Base-by-base conservation (phyloP, 2,797 vertebrate genomes). In the Arnoldichthys spilopterus region DNA sequence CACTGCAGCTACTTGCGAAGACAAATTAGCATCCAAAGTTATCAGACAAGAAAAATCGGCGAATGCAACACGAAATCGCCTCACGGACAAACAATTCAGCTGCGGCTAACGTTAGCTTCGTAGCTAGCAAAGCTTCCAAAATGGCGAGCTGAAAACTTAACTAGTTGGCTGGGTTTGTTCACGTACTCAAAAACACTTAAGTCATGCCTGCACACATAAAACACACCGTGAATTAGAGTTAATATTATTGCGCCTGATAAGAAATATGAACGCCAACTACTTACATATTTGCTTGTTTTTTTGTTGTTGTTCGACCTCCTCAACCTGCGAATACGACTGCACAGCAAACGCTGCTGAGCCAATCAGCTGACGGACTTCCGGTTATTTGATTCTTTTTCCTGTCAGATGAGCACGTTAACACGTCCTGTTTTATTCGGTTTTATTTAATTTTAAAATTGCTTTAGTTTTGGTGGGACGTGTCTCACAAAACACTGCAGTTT, bases 291-390 rank as follows among this genome's bases (percentile, higher is more conserved):
- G 16, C 22, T 22, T 13, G 5, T 9, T 4, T 7, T 12, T 45
- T 9, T 47, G 26, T 30, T 30, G 15, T 6, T 76, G 47, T 24
- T 59, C 8, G 9, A 51, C 8, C n/a, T 8, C 26, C 2, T 34
- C 6, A 28, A 18, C 13, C 58, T 64, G 76, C 68, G 37, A 45
- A 72, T 40, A 3, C 47, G 45, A 54, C 43, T 45, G 22, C 12
- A 34, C 11, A 26, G 26, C 18, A 22, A 22, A 22, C 22, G 22
- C 4, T 2, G 12, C 53, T 3, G 8, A 24, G 22, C 24, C 11
- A 6, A 62, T 18, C 11, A 49, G n/a, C 66, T 6, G 40, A 61
- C 54, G 9, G 4, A 49, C 66, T 37, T 77, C 66, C 75, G 66
- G n/a, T 61, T 40, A 47, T 20, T 2, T 15, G 16, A 61, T 45